Conservation (phyloP, 2,113 vertebrate genomes). For the Pteropus alecto region DNA sequence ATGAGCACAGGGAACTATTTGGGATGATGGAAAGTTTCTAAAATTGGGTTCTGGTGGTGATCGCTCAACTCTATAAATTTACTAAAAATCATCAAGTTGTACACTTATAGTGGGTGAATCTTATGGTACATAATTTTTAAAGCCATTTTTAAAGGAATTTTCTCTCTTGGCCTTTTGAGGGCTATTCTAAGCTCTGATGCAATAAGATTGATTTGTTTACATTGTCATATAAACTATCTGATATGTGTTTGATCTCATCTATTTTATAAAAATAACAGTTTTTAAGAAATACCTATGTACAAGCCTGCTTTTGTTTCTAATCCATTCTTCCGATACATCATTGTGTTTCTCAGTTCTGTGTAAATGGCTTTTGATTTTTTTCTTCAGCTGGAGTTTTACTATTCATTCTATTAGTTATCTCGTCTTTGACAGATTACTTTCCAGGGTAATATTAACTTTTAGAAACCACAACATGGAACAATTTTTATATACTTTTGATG, state of each 20-base stretch:
- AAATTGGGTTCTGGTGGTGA: background rate
- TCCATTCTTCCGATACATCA: background rate
- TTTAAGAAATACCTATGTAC: background rate
- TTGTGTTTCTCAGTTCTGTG: background rate
- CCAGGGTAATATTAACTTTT: background rate
- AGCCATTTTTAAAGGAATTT: background rate
- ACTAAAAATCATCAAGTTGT: background rate
- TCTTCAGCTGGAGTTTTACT: background rate
- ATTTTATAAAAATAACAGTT: background rate
- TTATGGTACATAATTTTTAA: background rate
- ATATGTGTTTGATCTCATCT: background rate
- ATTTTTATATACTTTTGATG: background rate
- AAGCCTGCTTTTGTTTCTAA: background rate
- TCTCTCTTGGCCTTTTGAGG: background rate
- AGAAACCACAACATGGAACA: slow-evolving; percentile 1
- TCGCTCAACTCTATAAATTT: background rate
- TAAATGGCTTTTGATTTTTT: background rate
- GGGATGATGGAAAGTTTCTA: background rate
- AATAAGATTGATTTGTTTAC: background rate
- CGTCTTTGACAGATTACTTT: background rate
- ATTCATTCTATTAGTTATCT: background rate
- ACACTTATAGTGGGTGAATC: background rate
- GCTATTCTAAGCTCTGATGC: background rate
- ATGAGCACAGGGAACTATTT: background rate
- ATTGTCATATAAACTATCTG: background rate